Evolutionary conservation across 2,888 invertebrate species (phyloP).

Genomic region (Holacanthella duospinosa): DNA sequence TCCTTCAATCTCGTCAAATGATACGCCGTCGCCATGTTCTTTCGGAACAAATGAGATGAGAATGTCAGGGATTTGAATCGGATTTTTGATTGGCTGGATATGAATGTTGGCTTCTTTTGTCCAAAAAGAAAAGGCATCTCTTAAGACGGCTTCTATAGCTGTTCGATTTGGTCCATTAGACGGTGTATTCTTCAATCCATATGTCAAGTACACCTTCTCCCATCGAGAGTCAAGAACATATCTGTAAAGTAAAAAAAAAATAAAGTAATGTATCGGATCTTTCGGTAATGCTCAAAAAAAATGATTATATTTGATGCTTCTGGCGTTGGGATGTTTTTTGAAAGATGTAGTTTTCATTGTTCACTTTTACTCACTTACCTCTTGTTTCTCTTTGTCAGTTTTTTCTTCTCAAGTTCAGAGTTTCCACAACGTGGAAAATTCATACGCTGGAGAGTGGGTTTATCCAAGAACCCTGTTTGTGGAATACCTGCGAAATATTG

Average conservation of each 20-base stretch:
- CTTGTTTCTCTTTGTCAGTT: background rate
- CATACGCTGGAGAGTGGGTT: background rate
- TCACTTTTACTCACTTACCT: too few species aligned
- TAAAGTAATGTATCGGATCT: too few species aligned
- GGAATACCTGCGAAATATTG: constrained; percentile 9
- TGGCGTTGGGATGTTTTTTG: too few species aligned
- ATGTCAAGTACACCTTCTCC: constrained; percentile 4
- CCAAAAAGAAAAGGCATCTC: constrained; percentile 3
- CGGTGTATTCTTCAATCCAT: background rate
- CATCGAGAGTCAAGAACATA: constrained; percentile 8
- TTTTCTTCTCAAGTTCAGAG: background rate
- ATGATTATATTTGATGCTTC: too few species aligned
- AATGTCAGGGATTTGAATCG: background rate
- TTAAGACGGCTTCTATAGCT: background rate
- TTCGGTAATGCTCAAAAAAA: too few species aligned
- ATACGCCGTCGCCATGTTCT: background rate
- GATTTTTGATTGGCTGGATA: background rate
- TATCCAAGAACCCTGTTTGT: constrained; percentile 1
- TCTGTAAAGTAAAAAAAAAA: too few species aligned
- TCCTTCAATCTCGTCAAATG: background rate
- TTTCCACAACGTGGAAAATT: background rate
- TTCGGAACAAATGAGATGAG: background rate
- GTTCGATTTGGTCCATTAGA: background rate
- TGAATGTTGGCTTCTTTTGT: constrained; percentile 3
- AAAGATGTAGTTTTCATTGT: too few species aligned